Evolutionary conservation across 2,113 vertebrate species (phyloP), one percentile per base, ranked within the genome.

Genomic region (Centropus bengalensis): DNA sequence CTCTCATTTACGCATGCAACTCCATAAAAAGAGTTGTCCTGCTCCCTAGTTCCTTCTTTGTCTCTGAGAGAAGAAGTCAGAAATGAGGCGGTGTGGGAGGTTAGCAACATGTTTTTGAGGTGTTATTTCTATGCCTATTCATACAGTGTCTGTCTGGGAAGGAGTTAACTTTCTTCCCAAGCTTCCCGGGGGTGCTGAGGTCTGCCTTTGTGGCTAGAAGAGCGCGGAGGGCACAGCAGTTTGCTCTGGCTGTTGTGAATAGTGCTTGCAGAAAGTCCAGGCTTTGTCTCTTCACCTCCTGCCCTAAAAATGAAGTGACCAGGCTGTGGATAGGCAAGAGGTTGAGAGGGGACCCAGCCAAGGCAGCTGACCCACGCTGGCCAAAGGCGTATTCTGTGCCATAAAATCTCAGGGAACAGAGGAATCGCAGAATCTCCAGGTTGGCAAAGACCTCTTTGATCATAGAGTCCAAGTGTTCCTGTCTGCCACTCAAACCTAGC

Each of bases 101-200:
- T 28, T 1, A 70, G 9, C 1, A 3, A 1, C 0, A 0, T 18
- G 18, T 2, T 82, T 79, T 68, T 74, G 56, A 55, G 22, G 21
- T 63, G 26, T 38, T 74, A 11, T n/a, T 8, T 62, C 33, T 7
- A 0, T 49, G 9, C 40, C 14, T 32, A 33, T 67, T 55, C 47
- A 20, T 76, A 6, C 24, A 60, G 40, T 3, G 1, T 64, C 22
- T 47, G 63, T 4, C 66, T 86, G 26, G 52, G 75, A 70, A 62
- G 47, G 54, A 59, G 22, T 52, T 82, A 75, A 21, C 30, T 70
- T 67, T 58, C 27, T 58, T 84, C 36, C 27, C 30, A 2, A 15
- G 7, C 10, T 14, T 80, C n/a, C 28, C 33, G 42, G 0, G n/a
- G 22, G 28, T 77, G 28, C 79, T 78, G 60, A 74, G 42, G 21